These are phyloP conservation scores for Leptodactylus fallax DNA, from an alignment of 2,797 vertebrate species.

Conservation along the genomic window DNA sequence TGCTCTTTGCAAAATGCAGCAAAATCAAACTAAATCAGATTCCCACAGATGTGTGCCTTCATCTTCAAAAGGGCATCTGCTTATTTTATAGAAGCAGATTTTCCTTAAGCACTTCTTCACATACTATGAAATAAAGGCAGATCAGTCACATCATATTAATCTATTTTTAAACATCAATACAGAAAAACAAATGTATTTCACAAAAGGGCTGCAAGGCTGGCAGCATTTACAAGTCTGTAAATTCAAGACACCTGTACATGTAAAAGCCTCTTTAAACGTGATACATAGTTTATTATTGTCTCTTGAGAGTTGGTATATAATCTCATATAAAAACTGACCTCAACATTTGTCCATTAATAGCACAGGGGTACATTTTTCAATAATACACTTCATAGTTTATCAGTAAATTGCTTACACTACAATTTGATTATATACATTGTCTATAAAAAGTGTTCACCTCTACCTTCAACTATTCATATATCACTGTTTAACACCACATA, in stretches of 20 bases:
- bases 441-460: neutral
- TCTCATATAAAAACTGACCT: neutral
- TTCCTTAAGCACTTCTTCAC: neutral
- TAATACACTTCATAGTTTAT: neutral
- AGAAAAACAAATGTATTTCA: constrained; percentile 3
- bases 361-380: neutral
- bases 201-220: neutral
- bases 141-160: constrained; percentile 18
- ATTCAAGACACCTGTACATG: neutral
- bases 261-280: neutral
- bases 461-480: neutral
- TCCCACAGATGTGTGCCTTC: constrained; percentile 21
- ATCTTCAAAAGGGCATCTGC: constrained; percentile 37
- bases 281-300: neutral
- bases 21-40: neutral
- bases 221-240: constrained; percentile 12
- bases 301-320: neutral
- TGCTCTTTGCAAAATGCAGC: neutral
- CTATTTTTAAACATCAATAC: constrained; percentile 11
- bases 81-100: constrained; percentile 19
- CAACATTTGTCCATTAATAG: neutral
- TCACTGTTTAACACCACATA: neutral
- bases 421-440: neutral
- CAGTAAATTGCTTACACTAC: neutral
- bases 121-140: neutral